These are phyloP conservation scores for Cybosia mesomella DNA, from an alignment of 2,888 invertebrate genomes.

Conservation along the genomic window DNA sequence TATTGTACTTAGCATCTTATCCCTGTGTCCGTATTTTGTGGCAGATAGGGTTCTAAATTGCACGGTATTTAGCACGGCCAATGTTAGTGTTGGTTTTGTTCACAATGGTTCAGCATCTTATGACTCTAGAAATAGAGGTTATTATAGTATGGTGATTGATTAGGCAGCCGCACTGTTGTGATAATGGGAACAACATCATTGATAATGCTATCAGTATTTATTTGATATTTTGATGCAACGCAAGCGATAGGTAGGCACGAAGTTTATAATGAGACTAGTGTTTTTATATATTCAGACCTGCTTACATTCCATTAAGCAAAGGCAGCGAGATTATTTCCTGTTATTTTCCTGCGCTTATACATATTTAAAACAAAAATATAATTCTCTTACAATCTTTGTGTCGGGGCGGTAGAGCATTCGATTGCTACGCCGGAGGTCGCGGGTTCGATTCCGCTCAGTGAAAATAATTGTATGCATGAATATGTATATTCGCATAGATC, in stretches of 20 bases:
- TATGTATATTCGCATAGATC: too few relatives aligned
- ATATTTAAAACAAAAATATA: too few relatives aligned
- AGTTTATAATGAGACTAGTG: too few relatives aligned
- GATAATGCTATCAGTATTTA: constrained; percentile 15
- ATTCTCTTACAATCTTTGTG: too few relatives aligned
- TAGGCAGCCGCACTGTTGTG: not conserved
- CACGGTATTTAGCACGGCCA: not conserved
- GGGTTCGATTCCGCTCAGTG: too few relatives aligned
- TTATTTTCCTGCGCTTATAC: too few relatives aligned
- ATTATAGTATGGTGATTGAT: constrained; percentile 9
- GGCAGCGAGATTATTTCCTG: too few relatives aligned
- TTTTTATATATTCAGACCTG: too few relatives aligned
- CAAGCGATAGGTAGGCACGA: not conserved
- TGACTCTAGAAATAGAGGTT: fast-evolving
- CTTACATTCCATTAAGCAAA: too few relatives aligned
- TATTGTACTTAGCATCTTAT: not conserved
- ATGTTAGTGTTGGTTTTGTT: constrained; percentile 7
- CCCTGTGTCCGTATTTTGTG: not conserved
- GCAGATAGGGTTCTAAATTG: not conserved
- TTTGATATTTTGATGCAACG: not conserved
- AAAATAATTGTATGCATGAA: too few relatives aligned
- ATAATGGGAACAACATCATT: not conserved
- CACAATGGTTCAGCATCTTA: constrained; percentile 22
- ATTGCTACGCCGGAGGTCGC: too few relatives aligned
- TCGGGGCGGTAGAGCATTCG: too few relatives aligned